phyloP scores from a whole-genome alignment of 2,888 invertebrate species.

The Idaea aversata region DNA sequence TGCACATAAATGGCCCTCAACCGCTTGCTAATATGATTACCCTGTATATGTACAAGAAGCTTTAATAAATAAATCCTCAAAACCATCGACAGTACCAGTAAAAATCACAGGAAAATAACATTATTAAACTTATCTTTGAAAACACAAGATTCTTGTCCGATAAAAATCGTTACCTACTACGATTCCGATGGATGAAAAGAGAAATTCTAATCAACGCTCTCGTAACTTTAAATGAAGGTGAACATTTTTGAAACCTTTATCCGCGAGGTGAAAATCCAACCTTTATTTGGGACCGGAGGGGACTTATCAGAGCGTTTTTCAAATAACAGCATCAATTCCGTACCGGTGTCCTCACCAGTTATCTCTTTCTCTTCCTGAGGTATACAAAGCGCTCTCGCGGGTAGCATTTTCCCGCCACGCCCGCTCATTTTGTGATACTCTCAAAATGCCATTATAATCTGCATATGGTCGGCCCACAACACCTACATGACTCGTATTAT shows the following conservation, averaged over 20 bases:
- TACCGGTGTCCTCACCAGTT: conserved; percentile 59
- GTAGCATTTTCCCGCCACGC: conserved; percentile 46
- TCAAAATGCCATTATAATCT: conserved; percentile 55
- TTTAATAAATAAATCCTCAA: neutral
- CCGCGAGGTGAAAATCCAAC: conserved; percentile 50
- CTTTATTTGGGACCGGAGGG: conserved; percentile 60
- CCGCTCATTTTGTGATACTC: conserved; percentile 56
- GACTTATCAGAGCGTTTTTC: conserved; percentile 69
- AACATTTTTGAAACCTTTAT: conserved; percentile 62
- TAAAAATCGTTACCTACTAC: conserved; percentile 36
- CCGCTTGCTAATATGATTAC: no score
- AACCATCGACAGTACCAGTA: neutral
- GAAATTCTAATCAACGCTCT: conserved; percentile 55
- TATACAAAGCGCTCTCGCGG: conserved; percentile 48
- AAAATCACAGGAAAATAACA: conserved; percentile 14
- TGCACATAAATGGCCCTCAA: no score
- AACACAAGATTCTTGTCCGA: conserved; percentile 28
- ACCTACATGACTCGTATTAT: conserved; percentile 51
- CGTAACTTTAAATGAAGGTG: conserved; percentile 62
- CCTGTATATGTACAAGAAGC: no score
- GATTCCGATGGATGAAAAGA: conserved; percentile 46
- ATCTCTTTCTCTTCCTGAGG: conserved; percentile 61
- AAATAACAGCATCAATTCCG: conserved; percentile 65
- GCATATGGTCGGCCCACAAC: conserved; percentile 43
- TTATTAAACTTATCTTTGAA: conserved; percentile 15